phyloP scores from a whole-genome alignment of 2,888 invertebrate genomes.

The Colostygia pectinataria region DNA sequence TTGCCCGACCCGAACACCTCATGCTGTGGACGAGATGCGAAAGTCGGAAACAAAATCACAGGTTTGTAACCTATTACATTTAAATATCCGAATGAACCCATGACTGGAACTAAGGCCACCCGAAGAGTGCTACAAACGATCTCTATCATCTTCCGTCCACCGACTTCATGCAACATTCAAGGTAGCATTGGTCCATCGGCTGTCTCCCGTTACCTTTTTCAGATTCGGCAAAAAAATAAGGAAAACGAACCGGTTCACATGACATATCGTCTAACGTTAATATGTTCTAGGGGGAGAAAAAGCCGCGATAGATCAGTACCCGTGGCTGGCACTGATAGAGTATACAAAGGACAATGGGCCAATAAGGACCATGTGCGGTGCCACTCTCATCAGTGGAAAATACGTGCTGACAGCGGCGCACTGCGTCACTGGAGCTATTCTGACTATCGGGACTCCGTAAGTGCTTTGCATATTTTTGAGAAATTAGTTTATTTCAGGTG shows the following conservation, averaged over 20 bases:
- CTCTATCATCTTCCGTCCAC: too few species aligned
- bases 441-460: slow-evolving; percentile 13
- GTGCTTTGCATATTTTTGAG: not conserved
- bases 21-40: slow-evolving; percentile 61
- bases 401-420: slow-evolving; percentile 63
- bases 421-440: slow-evolving; percentile 62
- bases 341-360: slow-evolving; percentile 68
- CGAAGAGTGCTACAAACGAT: too few species aligned
- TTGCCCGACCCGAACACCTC: slow-evolving; percentile 49
- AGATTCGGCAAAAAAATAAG: too few species aligned
- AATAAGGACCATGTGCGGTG: slow-evolving; percentile 56
- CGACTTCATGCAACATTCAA: too few species aligned
- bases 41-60: slow-evolving; percentile 50
- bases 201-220: too few species aligned
- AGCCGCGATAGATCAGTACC: slow-evolving; percentile 74
- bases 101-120: too few species aligned
- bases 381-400: slow-evolving; percentile 22
- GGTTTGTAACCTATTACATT: too few species aligned
- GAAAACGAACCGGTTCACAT: not conserved
- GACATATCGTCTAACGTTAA: not conserved
- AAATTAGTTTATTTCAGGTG: slow-evolving; percentile 40
- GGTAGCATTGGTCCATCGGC: too few species aligned
- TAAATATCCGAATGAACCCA: too few species aligned
- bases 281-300: slow-evolving; percentile 10
- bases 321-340: slow-evolving; percentile 81